These are phyloP conservation scores for Alcis repandata DNA, from an alignment of 2,888 invertebrate species.

Conservation along the genomic window DNA sequence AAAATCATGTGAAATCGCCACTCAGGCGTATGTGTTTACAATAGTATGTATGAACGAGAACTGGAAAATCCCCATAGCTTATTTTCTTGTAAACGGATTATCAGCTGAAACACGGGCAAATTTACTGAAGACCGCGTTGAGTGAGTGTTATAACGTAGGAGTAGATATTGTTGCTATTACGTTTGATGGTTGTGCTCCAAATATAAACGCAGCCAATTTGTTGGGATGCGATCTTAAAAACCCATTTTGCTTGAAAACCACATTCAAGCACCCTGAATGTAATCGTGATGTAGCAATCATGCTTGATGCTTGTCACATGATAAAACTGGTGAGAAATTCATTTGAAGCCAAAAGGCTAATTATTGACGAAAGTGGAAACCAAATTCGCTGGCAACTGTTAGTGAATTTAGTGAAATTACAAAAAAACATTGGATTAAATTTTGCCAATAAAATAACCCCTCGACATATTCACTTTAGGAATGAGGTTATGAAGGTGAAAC, in stretches of 20 bases:
- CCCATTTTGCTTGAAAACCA: neutral
- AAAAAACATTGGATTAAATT: neutral
- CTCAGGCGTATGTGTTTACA: neutral
- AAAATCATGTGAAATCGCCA: neutral
- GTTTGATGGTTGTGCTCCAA: neutral
- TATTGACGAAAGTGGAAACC: neutral
- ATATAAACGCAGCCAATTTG: neutral
- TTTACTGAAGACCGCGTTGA: too few species aligned
- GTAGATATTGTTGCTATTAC: neutral
- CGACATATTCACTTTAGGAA: neutral
- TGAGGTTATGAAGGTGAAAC: neutral
- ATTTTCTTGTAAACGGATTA: neutral
- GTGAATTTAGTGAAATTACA: neutral
- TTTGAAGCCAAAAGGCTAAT: neutral
- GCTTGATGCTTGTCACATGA: neutral
- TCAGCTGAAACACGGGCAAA: neutral
- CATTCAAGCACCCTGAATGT: neutral
- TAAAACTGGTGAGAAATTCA: neutral
- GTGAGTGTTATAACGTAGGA: neutral
- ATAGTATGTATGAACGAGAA: neutral
- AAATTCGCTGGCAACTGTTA: neutral
- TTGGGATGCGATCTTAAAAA: neutral
- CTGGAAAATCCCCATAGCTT: neutral
- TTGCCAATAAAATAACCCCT: neutral
- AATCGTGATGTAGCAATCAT: neutral